phyloP scores from a whole-genome alignment of 2,797 vertebrate species.

The Phylloscopus collybita region DNA sequence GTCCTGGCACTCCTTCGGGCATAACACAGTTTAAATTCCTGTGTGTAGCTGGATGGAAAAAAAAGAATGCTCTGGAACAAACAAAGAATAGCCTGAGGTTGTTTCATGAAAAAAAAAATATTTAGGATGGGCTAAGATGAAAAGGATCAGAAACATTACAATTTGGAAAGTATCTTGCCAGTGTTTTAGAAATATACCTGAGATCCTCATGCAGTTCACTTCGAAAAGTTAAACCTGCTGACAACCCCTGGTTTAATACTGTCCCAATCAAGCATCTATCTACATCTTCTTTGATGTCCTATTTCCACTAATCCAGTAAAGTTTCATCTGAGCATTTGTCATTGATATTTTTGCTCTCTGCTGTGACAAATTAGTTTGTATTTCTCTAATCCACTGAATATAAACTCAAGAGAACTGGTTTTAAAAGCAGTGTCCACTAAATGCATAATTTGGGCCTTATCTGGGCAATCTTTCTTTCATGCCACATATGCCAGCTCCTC shows the following conservation, averaged over 20 bases:
- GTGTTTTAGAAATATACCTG: neutral
- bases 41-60: neutral
- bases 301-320: neutral
- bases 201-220: neutral
- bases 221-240: neutral
- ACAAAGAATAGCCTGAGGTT: neutral
- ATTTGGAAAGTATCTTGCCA: neutral
- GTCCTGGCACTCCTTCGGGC: neutral
- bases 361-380: neutral
- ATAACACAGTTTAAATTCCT: neutral
- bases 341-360: neutral
- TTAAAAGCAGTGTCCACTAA: neutral
- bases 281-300: neutral
- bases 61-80: neutral
- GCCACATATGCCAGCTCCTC: neutral
- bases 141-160: neutral
- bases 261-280: neutral
- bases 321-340: neutral
- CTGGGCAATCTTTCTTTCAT: neutral
- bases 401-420: neutral
- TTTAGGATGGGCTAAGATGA: neutral
- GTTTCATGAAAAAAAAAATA: neutral
- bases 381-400: neutral
- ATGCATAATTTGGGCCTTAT: neutral
- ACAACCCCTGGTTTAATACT: neutral